These are phyloP conservation scores for Ormyrus thymus DNA, from an alignment of 2,888 invertebrate species.

Conservation along the genomic window DNA sequence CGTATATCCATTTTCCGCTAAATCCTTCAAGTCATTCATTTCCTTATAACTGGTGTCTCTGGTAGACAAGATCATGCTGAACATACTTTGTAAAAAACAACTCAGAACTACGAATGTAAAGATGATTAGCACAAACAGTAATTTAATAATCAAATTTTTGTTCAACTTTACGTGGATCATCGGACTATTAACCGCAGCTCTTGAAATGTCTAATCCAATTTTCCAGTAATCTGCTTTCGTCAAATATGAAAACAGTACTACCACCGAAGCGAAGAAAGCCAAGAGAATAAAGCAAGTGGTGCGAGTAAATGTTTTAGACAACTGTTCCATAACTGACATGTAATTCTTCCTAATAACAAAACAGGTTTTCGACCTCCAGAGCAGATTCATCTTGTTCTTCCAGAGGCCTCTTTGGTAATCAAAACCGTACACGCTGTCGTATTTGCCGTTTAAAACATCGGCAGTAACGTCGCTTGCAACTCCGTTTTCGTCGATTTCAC, in stretches of 20 bases:
- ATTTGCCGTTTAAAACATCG: not conserved
- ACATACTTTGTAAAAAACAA: too few relatives aligned
- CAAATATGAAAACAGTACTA: not conserved
- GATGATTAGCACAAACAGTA: too few relatives aligned
- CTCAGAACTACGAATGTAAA: too few relatives aligned
- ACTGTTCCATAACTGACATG: not conserved
- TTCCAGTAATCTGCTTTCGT: not conserved
- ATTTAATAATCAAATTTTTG: too few relatives aligned
- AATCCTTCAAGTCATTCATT: too few relatives aligned
- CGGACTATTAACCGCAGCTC: not conserved
- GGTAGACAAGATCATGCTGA: too few relatives aligned
- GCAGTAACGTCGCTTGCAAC: not conserved
- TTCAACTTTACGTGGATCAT: too few relatives aligned
- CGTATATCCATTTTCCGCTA: too few relatives aligned
- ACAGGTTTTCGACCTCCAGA: not conserved
- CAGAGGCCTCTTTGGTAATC: constrained; percentile 15
- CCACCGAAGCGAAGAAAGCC: not conserved
- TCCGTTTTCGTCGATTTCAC: not conserved
- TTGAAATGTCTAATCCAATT: not conserved
- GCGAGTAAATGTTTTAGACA: not conserved
- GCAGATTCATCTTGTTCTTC: constrained; percentile 10
- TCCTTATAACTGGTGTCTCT: too few relatives aligned
- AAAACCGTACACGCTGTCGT: not conserved
- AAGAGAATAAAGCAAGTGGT: not conserved
- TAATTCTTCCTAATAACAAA: not conserved